Conservation (phyloP, 1,140 invertebrate genomes). For the Euglossa dilemma region DNA sequence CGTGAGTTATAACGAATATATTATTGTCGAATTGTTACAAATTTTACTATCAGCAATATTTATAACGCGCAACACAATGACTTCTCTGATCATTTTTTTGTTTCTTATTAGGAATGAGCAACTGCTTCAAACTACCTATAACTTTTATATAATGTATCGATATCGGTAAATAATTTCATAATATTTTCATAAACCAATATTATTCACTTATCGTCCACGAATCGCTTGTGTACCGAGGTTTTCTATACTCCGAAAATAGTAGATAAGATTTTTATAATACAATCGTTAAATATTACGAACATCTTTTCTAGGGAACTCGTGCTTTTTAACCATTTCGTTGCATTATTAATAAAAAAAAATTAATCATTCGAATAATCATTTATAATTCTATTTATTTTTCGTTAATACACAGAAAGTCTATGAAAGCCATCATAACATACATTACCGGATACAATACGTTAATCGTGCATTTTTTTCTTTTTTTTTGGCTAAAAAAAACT, state of each 20-base stretch:
- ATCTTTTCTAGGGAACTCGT: slow-evolving; percentile 42
- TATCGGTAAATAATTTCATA: slow-evolving; percentile 12
- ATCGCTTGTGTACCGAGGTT: neutral
- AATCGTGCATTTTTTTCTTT: slow-evolving; percentile 4
- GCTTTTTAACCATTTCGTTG: slow-evolving; percentile 33
- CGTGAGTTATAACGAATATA: slow-evolving; percentile 6
- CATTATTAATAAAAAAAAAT: slow-evolving; percentile 51
- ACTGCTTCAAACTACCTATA: slow-evolving; percentile 31
- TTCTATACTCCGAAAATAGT: slow-evolving; percentile 20
- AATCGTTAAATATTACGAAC: slow-evolving; percentile 3
- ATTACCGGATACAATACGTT: neutral
- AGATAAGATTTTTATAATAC: slow-evolving; percentile 18
- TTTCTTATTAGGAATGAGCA: slow-evolving; percentile 4
- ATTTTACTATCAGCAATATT: slow-evolving; percentile 41
- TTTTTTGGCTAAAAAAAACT: neutral
- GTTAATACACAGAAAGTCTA: slow-evolving; percentile 36
- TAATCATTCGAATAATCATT: slow-evolving; percentile 24
- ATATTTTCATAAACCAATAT: slow-evolving; percentile 11
- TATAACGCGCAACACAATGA: slow-evolving; percentile 7
- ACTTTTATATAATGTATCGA: slow-evolving; percentile 45
- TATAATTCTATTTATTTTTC: slow-evolving; percentile 51
- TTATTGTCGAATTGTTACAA: slow-evolving; percentile 26
- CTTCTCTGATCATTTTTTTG: neutral
- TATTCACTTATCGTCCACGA: neutral
- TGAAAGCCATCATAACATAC: neutral